Base-by-base conservation (phyloP, 2,888 invertebrate genomes). In the Xestia c-nigrum region DNA sequence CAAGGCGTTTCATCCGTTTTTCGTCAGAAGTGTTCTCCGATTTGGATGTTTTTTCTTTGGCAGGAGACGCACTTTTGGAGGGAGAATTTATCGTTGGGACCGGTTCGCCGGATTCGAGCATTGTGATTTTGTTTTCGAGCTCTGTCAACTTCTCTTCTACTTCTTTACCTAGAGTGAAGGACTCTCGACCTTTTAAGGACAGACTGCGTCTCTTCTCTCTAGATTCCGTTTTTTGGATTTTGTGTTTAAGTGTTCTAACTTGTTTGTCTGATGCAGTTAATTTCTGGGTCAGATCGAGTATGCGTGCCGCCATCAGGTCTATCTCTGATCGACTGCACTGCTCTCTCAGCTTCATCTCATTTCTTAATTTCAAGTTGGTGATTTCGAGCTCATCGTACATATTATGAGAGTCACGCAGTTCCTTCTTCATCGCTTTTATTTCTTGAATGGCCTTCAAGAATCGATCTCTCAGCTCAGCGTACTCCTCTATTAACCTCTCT, bases 141-240 rank as follows among this genome's bases (percentile, higher is more conserved):
- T 98, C 98, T n/a, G 97, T 97, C 66, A 99, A 97, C 92, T 99
- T 99, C 83, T 98, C 98, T 93, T 99, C 99, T 31, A 99, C 97
- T 93, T 98, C 98, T 92, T 98, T 98, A 21, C 98, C 98, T 66
- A 98, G 97, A 14, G 98, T 98, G 87, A 98, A 97, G 50, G 98
- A 98, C 92, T 98, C 98, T 85, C 98, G 97, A 12, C 98, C 98
- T 93, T 99, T 99, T 64, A 99, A 95, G 0, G 98, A 98, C 40
- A 98, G 95, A 57, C 98, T 98, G 82, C 99, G 97, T 84, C 99
- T 96, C 87, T 98, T 98, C 89, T 98, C 98, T 87, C 98, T 97
- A 0, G 97, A 97, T 90, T 98, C 98, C 0, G 98, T 97, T 91
- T 98, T 98, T 84, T 98, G 97, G 80, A 98, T 95, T 93, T 98